Base-by-base conservation (phyloP, 2,113 vertebrate species). In the Notothenia coriiceps region DNA sequence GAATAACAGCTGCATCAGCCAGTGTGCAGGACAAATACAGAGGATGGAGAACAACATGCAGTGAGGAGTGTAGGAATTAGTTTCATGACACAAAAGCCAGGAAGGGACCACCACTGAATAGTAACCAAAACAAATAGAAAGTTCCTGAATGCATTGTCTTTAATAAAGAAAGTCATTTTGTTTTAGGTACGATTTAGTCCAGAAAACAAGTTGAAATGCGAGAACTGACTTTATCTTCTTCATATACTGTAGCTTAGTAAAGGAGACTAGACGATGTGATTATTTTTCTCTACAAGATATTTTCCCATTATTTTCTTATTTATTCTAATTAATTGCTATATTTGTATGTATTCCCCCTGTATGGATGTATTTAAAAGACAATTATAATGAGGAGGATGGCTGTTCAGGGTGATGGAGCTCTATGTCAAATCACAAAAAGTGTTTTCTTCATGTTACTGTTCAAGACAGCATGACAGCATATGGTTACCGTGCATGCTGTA, bases 41-140 rank as follows among this genome's bases (percentile, higher is more conserved):
- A 47, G 50, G 66, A 60, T 68, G 65, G 43, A 65, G 57, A 79
- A 69, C 6, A 74, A 82, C 35, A 22, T 59, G 40, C 11, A 0
- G 2, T 51, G 47, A 60, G 14, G 35, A 40, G 20, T 49, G n/a
- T 15, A 18, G 35, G 22, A 40, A 54, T 54, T 43, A 5, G 22
- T 47, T 61, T 85, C 8, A 52, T 8, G 35, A 40, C 35, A 40
- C 7, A 1, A 40, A 7, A 40, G 6, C 35, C 35, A 40, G 35
- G 7, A 50, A 59, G 62, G 20, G 29, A 47, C 50, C 17, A 61
- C 29, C 14, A 52, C 18, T 33, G 73, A 67, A 47, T 62, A 47
- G 29, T 6, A 22, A 4, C 20, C 65, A 20, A 10, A 29, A 44
- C 14, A 57, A 43, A 57, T 46, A 51, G 10, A 65, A 62, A 29